Base-by-base conservation (phyloP, 2,797 vertebrate species). In the Cyprinodon diabolis region DNA sequence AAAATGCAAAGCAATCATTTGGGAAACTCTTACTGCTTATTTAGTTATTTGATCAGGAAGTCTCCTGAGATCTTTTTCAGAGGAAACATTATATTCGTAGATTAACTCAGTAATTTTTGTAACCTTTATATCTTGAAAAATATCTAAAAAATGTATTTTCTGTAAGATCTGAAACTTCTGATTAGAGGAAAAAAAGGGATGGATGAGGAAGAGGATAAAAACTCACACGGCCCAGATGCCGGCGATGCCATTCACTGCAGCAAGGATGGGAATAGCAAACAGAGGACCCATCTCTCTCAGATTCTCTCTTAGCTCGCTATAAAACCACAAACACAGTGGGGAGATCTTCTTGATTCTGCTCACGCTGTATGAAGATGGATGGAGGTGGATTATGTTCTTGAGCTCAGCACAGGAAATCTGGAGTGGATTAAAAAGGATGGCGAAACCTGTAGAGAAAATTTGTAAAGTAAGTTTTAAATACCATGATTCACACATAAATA, bases 141-240 rank as follows among this genome's bases (percentile, higher is more conserved):
- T 8, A 55, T 55, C 8, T n/a, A 4, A 56, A 13, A 25, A 13
- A 4, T 25, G 14, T 25, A 30, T 2, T 55, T 23, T 55, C 54
- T 55, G 37, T 62, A 62, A 58, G 10, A 30, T n/a, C 7, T n/a
- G 15, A 63, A 63, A 10, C 19, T 15, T 25, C 6, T 45, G 12
- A 14, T 1, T 6, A 5, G 43, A 48, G n/a, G 4, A 45, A 43
- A 65, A 21, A 14, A 65, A 2, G 2, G 6, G 4, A n/a, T 25
- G 63, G 15, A 23, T 14, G 40, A 65, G 11, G 40, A 45, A 47
- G 62, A 65, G 14, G n/a, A 23, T 15, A 25, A 30, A 58, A 30
- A 66, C 63, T 66, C 63, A 66, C 63, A 66, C 43, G 37, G 63
- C 1, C 43, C 40, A 66, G 3, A 45, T 47, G 21, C 63, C 63